Evolutionary conservation across 2,797 vertebrate species (phyloP).

Genomic region (Rhabdophis nuchalis): DNA sequence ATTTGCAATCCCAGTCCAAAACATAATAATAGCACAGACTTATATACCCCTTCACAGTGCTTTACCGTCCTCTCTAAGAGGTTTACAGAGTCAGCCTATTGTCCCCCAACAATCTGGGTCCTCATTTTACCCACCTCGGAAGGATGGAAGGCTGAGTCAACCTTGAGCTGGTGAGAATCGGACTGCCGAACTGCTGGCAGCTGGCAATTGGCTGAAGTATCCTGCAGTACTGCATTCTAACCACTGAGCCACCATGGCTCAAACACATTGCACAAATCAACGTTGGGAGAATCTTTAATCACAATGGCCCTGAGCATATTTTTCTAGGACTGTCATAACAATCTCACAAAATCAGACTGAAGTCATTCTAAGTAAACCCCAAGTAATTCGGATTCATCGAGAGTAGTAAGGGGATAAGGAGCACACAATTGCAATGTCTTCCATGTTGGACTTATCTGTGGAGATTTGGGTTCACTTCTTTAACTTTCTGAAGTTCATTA

Average conservation of each 20-base stretch:
- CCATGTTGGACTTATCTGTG: background rate
- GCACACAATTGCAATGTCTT: background rate
- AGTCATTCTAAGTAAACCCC: background rate
- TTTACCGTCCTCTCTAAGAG: no score
- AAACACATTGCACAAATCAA: background rate
- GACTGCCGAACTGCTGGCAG: no score
- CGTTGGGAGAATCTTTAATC: background rate
- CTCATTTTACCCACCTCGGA: no score
- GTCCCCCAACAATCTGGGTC: no score
- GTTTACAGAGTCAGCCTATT: no score
- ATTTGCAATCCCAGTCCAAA: background rate
- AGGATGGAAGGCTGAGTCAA: no score
- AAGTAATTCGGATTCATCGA: background rate
- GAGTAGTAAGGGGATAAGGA: background rate
- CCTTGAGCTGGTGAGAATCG: no score
- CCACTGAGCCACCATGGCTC: no score
- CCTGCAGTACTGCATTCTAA: no score
- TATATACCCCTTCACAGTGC: no score
- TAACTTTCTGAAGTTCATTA: background rate
- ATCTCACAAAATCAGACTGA: background rate
- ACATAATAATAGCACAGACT: background rate
- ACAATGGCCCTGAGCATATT: background rate
- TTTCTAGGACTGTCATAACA: background rate
- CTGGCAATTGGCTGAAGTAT: no score
- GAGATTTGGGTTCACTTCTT: background rate